A percentile compares a stretch with the other conserved stretches of the same genome.
Conservation (phyloP, 2,888 invertebrate genomes). For the Cryptocheilus praepositus region DNA sequence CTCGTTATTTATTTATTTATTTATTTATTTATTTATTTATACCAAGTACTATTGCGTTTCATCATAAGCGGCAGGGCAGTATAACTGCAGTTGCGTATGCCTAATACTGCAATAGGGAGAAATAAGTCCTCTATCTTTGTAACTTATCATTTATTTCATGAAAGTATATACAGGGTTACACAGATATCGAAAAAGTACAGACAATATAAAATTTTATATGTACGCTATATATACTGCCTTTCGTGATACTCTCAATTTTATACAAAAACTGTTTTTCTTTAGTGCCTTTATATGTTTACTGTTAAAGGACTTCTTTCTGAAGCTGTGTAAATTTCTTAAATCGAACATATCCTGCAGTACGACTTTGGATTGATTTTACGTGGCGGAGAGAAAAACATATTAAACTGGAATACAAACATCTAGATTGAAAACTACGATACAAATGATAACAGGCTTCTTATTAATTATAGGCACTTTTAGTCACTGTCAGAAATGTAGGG, state of each 20-base stretch:
- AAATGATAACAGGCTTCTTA: not conserved
- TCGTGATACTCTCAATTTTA: constrained; percentile 12
- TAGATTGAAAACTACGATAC: not conserved
- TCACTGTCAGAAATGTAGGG: not conserved
- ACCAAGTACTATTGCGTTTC: not conserved
- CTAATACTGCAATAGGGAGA: not conserved
- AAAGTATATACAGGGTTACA: constrained; percentile 23
- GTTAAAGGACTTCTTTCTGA: constrained; percentile 1
- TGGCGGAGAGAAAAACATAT: too few relatives aligned
- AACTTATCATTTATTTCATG: constrained; percentile 8
- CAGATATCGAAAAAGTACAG: constrained; percentile 12
- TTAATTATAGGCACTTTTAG: constrained; percentile 7
- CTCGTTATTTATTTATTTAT: too few relatives aligned
- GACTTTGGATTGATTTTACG: too few relatives aligned
- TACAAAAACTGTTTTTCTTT: constrained; percentile 17
- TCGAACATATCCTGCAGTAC: not conserved
- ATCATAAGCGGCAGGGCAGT: not conserved
- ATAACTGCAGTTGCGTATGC: not conserved
- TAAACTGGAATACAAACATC: not conserved
- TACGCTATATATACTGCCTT: constrained; percentile 22
- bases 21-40: not conserved
- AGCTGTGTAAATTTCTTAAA: not conserved
- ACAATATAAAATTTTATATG: constrained; percentile 16
- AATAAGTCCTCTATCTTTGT: not conserved
- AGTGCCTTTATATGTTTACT: constrained; percentile 11